A percentile compares a stretch with the other conserved stretches of the same genome.
phyloP scores from a whole-genome alignment of 2,797 vertebrate species.

The Cephalopachus bancanus region DNA sequence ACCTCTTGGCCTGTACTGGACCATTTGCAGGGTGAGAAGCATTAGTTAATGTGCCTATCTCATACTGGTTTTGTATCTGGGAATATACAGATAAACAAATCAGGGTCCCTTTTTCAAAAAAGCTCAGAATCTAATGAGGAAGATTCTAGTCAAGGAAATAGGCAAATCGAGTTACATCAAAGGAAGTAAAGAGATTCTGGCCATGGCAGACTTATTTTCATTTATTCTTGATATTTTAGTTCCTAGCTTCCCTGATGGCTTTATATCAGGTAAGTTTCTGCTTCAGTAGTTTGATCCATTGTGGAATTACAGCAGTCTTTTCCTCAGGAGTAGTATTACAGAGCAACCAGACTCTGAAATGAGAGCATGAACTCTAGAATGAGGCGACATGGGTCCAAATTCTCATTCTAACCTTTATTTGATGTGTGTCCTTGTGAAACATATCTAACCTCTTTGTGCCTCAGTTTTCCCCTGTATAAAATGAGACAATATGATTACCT shows the following conservation, averaged over 20 bases:
- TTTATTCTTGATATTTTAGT: not conserved
- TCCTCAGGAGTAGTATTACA: not conserved
- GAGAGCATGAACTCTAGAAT: not conserved
- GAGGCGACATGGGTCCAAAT: not conserved
- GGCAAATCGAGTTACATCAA: not conserved
- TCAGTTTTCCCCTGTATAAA: conserved; percentile 7
- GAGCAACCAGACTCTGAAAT: too few species aligned
- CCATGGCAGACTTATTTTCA: not conserved
- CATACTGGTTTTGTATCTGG: not conserved
- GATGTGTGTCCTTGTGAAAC: not conserved
- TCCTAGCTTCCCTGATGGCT: not conserved
- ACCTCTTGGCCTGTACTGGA: not conserved
- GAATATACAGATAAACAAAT: not conserved
- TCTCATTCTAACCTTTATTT: not conserved
- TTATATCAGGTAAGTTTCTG: not conserved
- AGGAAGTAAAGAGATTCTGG: not conserved
- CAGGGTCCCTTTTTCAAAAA: not conserved
- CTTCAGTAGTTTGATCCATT: not conserved
- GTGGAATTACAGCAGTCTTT: not conserved
- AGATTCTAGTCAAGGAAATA: not conserved
- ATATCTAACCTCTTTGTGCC: not conserved
- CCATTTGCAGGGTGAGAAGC: not conserved
- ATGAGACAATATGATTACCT: not conserved
- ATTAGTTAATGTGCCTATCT: not conserved
- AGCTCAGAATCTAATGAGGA: not conserved